phyloP scores from a whole-genome alignment of 2,888 invertebrate genomes.

The Dasypogon diadema region DNA sequence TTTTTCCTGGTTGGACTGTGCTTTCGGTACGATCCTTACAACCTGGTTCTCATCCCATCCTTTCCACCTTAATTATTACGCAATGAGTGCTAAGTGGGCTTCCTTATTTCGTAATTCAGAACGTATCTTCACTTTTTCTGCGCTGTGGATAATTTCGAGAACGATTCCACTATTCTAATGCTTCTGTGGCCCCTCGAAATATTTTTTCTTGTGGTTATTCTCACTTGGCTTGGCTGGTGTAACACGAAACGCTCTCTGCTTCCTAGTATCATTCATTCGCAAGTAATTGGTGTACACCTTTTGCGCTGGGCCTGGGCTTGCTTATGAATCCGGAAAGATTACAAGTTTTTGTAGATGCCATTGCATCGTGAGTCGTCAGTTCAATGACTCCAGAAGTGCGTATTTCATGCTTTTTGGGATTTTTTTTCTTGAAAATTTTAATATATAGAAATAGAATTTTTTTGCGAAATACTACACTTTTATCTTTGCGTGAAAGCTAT shows the following conservation, averaged over 20 bases:
- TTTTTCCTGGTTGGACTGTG: not conserved
- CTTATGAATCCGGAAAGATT: conserved; percentile 5
- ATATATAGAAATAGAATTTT: no score
- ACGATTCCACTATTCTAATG: not conserved
- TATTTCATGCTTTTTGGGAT: not conserved
- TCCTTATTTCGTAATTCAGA: conserved; percentile 1
- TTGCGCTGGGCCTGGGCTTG: not conserved
- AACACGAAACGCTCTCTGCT: not conserved
- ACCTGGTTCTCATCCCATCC: not conserved
- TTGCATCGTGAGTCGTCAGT: not conserved
- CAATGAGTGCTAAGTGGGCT: conserved; percentile 30
- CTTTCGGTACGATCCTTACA: not conserved
- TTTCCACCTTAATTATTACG: conserved; percentile 15
- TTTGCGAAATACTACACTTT: no score
- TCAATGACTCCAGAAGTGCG: not conserved
- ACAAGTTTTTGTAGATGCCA: not conserved
- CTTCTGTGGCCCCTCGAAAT: no score
- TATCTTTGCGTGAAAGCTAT: no score
- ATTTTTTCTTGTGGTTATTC: conserved; percentile 1
- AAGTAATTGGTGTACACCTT: conserved; percentile 15
- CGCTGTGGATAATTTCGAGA: not conserved
- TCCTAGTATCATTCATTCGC: not conserved
- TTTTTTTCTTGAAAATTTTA: no score
- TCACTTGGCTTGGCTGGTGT: not conserved
- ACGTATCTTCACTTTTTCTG: not conserved